These are phyloP conservation scores for Epinotia nisella DNA, from an alignment of 2,888 invertebrate genomes.

Conservation along the genomic window DNA sequence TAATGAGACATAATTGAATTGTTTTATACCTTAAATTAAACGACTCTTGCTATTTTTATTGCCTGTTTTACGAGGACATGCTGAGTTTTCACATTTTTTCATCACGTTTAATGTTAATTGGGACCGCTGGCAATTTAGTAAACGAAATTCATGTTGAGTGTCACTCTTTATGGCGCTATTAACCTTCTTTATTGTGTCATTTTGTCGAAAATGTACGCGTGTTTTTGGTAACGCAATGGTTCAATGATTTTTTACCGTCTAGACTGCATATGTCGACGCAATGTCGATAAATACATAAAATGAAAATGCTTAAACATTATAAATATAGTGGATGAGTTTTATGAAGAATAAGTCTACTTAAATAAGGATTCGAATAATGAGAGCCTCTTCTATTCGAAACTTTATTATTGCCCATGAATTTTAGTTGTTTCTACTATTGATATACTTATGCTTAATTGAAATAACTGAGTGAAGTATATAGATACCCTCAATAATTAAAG, in stretches of 20 bases:
- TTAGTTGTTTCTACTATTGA: no score
- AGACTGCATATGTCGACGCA: not conserved
- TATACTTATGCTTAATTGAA: no score
- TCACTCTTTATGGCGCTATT: constrained; percentile 30
- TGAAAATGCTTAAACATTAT: no score
- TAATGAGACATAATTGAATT: constrained; percentile 40
- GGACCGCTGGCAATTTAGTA: constrained; percentile 33
- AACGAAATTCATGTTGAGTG: constrained; percentile 35
- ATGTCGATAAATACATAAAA: not conserved
- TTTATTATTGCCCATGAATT: no score
- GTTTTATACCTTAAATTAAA: constrained; percentile 33
- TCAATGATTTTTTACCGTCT: not conserved
- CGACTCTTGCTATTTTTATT: constrained; percentile 40
- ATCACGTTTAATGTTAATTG: constrained; percentile 28
- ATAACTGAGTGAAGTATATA: no score
- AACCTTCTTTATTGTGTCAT: constrained; percentile 35
- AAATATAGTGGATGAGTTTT: no score
- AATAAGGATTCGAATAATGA: no score
- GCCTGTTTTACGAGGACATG: constrained; percentile 24
- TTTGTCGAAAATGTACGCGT: not conserved
- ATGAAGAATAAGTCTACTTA: no score
- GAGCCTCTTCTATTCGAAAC: no score
- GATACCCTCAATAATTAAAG: no score
- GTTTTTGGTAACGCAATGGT: not conserved
- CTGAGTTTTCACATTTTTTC: constrained; percentile 39